Percentiles rank a stretch among this genome's conserved stretches.
Conservation (phyloP, 1,140 invertebrate species). For the Ganaspis sp. region DNA sequence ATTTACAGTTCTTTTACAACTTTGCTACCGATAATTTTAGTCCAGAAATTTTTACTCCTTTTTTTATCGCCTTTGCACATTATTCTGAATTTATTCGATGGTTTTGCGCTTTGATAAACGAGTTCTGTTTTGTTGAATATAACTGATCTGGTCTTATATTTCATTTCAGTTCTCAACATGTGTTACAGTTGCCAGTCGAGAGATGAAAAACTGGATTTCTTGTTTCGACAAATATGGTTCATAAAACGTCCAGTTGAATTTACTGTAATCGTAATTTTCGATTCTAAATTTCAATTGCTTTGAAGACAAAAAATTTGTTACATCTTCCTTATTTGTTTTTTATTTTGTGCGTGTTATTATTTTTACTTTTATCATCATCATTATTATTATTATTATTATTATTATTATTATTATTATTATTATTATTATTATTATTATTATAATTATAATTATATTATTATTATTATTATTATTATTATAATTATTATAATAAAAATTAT, state of each 20-base stretch:
- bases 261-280: not conserved
- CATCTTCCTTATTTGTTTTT: no score
- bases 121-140: not conserved
- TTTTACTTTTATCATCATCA: no score
- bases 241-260: not conserved
- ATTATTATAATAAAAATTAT: no score
- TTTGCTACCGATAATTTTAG: not conserved
- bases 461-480: no score
- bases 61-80: conserved; percentile 18
- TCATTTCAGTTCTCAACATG: conserved; percentile 17
- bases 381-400: no score
- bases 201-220: not conserved
- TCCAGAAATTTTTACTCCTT: not conserved
- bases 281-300: not conserved
- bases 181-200: conserved; percentile 3
- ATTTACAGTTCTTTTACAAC: no score
- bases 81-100: not conserved
- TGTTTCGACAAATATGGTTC: not conserved
- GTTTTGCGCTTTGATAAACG: not conserved
- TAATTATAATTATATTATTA: no score
- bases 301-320: no score
- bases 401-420: no score
- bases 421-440: no score
- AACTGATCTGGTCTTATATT: not conserved
- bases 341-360: no score